Conservation (phyloP, 1,140 invertebrate genomes). For the Zaprionus lachaisei region DNA sequence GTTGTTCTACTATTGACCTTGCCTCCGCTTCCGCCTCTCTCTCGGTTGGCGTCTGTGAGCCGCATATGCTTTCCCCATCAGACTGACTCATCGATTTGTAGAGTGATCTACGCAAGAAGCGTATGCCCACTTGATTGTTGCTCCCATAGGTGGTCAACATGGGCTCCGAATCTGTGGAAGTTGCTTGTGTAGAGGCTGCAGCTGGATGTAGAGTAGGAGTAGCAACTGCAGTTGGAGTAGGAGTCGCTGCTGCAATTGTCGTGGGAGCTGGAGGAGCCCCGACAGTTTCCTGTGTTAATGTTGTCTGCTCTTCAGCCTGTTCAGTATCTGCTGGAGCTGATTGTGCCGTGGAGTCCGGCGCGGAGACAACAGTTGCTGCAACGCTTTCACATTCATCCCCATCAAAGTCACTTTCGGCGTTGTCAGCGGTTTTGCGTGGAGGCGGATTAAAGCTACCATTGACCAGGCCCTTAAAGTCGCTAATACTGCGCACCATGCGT, state of each 20-base stretch:
- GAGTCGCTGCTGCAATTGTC: not conserved
- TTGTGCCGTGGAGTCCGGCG: constrained; percentile 14
- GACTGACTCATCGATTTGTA: constrained; percentile 59
- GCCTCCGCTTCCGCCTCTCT: constrained; percentile 31
- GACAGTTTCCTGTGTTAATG: not conserved
- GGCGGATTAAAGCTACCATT: constrained; percentile 73
- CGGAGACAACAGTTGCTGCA: constrained; percentile 28
- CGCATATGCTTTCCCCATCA: constrained; percentile 47
- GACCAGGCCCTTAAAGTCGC: constrained; percentile 69
- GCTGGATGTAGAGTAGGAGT: not conserved
- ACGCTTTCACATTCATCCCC: constrained; percentile 60
- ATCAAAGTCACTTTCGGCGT: constrained; percentile 39
- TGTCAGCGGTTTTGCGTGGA: constrained; percentile 14
- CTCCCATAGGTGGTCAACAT: constrained; percentile 70
- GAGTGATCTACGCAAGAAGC: constrained; percentile 65
- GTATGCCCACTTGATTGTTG: constrained; percentile 57
- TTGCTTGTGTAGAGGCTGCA: not conserved
- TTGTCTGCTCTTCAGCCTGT: not conserved
- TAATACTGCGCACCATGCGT: constrained; percentile 58
- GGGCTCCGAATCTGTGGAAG: constrained; percentile 18
- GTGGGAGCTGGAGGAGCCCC: not conserved
- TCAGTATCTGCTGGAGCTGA: not conserved
- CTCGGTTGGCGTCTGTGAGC: constrained; percentile 2
- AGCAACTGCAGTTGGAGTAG: not conserved
- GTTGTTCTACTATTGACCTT: not conserved